Conservation (phyloP, 2,113 vertebrate species). For the Ceratotherium simum region DNA sequence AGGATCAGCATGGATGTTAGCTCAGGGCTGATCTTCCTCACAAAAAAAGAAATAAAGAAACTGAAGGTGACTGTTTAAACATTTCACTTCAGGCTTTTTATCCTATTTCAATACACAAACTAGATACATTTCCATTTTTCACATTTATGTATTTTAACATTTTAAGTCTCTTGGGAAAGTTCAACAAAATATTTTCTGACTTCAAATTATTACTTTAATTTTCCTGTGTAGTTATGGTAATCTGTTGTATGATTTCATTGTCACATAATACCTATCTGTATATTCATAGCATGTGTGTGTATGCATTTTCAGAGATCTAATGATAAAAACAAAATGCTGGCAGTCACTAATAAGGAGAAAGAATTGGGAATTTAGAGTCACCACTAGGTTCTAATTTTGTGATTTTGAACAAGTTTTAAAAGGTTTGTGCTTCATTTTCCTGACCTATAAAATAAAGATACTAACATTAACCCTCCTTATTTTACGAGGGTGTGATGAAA, state of each 20-base stretch:
- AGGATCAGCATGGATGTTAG: too few relatives aligned
- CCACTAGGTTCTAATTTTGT: not conserved
- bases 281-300: not conserved
- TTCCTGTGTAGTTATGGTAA: not conserved
- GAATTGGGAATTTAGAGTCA: not conserved
- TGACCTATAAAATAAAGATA: not conserved
- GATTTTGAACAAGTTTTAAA: not conserved
- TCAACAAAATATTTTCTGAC: conserved; percentile 35
- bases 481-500: not conserved
- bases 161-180: not conserved
- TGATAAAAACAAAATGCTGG: not conserved
- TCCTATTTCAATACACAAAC: not conserved
- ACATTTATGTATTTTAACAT: not conserved
- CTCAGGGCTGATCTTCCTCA: too few relatives aligned
- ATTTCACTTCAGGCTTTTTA: conserved; percentile 12
- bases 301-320: not conserved
- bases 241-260: not conserved
- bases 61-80: not conserved
- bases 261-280: not conserved
- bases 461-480: not conserved
- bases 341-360: not conserved
- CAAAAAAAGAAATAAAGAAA: too few relatives aligned
- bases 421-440: conserved; percentile 5
- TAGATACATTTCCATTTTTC: conserved; percentile 27
- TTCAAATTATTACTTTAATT: conserved; percentile 8